phyloP scores from a whole-genome alignment of 2,888 invertebrate genomes.

The Nudaria mundana region DNA sequence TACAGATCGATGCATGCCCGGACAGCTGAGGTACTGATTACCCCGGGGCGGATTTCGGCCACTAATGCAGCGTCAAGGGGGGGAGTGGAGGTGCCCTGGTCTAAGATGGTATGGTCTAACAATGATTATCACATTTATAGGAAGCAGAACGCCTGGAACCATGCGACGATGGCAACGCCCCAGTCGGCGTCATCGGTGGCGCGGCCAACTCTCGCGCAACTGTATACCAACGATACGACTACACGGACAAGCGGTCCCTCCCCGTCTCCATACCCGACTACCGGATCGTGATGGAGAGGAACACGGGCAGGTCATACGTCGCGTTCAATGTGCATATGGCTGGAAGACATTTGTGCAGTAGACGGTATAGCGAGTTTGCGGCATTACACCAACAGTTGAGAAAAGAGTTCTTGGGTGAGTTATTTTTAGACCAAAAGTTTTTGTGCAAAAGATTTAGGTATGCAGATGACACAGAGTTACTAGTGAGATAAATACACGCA shows the following conservation, averaged over 20 bases:
- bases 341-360: slow-evolving; percentile 97
- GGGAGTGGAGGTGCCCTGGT: no score
- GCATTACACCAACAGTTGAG: slow-evolving; percentile 93
- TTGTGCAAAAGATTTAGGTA: no score
- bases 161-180: slow-evolving; percentile 85
- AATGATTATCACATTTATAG: no score
- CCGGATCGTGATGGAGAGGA: slow-evolving; percentile 90
- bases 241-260: slow-evolving; percentile 95
- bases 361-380: slow-evolving; percentile 97
- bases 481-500: no score
- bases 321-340: slow-evolving; percentile 99
- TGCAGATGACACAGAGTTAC: no score
- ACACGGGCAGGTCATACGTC: slow-evolving; percentile 94
- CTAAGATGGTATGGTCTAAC: no score
- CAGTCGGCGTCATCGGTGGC: slow-evolving; percentile 69
- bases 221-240: slow-evolving; percentile 87
- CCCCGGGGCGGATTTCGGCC: no score
- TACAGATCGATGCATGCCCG: no score
- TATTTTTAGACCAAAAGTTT: not conserved
- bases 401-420: slow-evolving; percentile 92
- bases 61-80: no score
- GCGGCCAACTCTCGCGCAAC: slow-evolving; percentile 72
- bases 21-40: no score
- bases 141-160: slow-evolving; percentile 93
- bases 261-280: slow-evolving; percentile 97